phyloP scores from a whole-genome alignment of 2,113 vertebrate species.

The Lathamus discolor region DNA sequence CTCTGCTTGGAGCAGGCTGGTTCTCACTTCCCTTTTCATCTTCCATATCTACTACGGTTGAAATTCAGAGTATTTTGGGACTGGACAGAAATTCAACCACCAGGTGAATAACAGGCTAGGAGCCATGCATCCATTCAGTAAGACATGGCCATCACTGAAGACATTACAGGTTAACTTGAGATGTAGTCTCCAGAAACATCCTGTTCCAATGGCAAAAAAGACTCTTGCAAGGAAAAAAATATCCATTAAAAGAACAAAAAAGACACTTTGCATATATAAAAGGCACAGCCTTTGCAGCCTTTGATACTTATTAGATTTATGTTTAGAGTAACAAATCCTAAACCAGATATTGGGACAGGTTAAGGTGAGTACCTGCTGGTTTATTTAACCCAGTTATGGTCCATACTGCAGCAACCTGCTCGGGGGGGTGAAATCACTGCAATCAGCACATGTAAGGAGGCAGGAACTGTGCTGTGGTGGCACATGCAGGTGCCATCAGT shows the following conservation, averaged over 20 bases:
- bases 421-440: not conserved
- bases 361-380: not conserved
- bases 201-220: not conserved
- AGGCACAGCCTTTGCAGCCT: not conserved
- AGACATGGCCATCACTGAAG: not conserved
- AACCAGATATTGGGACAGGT: accelerated
- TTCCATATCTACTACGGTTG: not conserved
- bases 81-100: not conserved
- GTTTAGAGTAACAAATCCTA: not conserved
- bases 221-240: not conserved
- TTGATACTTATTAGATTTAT: not conserved
- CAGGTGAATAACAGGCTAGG: not conserved
- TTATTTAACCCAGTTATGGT: not conserved
- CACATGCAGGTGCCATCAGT: accelerated
- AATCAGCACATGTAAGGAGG: not conserved
- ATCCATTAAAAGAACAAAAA: not conserved
- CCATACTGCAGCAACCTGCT: not conserved
- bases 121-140: not conserved
- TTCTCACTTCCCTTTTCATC: not conserved
- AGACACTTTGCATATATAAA: not conserved
- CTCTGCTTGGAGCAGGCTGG: not conserved
- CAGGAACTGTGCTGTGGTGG: not conserved
- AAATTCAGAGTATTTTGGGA: not conserved
- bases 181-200: not conserved
- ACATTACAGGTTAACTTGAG: not conserved